phyloP scores from a whole-genome alignment of 2,888 invertebrate species.

The Geotrupes spiniger region DNA sequence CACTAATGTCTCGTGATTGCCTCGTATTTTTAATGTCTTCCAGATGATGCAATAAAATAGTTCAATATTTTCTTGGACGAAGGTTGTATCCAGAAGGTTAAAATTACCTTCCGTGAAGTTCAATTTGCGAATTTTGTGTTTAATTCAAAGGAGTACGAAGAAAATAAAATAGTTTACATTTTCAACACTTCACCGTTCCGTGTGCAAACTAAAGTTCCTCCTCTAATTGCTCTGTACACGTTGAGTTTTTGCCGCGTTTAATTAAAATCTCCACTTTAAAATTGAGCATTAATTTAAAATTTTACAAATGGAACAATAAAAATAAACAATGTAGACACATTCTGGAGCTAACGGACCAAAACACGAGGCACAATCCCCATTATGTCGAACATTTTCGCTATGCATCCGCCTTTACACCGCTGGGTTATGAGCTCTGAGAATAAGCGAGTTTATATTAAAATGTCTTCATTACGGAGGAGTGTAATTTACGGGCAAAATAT shows the following conservation, averaged over 20 bases:
- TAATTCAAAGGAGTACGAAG: too few species aligned
- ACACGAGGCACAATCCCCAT: constrained; percentile 14
- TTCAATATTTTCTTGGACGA: too few species aligned
- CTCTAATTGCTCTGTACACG: too few species aligned
- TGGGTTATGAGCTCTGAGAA: constrained; percentile 23
- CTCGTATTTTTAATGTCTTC: constrained; percentile 16
- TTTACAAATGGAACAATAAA: constrained; percentile 14
- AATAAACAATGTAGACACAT: constrained; percentile 13
- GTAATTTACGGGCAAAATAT: constrained; percentile 14
- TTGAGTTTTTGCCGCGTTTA: constrained; percentile 1
- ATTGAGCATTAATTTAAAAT: constrained; percentile 13
- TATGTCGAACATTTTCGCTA: constrained; percentile 24
- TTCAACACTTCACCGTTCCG: too few species aligned
- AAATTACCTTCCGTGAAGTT: too few species aligned
- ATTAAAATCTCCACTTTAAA: constrained; percentile 6
- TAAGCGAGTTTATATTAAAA: constrained; percentile 23
- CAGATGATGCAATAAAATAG: constrained; percentile 18
- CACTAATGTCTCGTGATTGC: constrained; percentile 18
- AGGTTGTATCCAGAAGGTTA: too few species aligned
- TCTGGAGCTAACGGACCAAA: constrained; percentile 13
- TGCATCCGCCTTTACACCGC: constrained; percentile 19
- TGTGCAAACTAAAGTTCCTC: too few species aligned
- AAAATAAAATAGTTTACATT: too few species aligned
- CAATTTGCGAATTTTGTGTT: too few species aligned
- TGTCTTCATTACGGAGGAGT: constrained; percentile 22